phyloP scores from a whole-genome alignment of 1,140 invertebrate species.

The Meloidogyne hapla region DNA sequence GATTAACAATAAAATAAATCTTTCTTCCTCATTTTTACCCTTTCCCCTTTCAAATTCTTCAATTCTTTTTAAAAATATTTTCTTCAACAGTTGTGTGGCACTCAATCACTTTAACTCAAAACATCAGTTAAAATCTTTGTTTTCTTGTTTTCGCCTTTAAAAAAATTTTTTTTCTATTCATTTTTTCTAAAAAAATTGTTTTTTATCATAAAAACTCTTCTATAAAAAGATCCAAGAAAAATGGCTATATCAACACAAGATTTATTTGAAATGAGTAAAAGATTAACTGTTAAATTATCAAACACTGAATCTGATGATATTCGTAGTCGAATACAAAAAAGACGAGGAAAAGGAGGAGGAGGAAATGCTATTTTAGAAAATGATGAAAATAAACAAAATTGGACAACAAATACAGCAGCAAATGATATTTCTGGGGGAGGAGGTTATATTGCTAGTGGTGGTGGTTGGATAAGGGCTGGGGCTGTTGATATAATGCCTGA shows the following conservation, averaged over 20 bases:
- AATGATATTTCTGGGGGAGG: neutral
- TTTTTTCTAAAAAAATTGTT: neutral
- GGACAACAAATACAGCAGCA: constrained; percentile 1
- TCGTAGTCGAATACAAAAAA: neutral
- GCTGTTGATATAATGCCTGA: constrained; percentile 2
- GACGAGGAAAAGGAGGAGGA: constrained; percentile 6
- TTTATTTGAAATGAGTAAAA: constrained; percentile 41
- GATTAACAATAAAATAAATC: neutral
- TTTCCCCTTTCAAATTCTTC: neutral
- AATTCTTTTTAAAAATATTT: too few species aligned
- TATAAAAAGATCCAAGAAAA: constrained; percentile 15
- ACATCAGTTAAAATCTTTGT: neutral
- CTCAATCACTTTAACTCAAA: neutral
- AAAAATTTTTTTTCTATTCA: constrained; percentile 19
- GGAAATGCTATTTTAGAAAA: constrained; percentile 4
- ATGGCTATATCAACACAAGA: constrained; percentile 18
- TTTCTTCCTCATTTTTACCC: neutral
- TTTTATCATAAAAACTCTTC: neutral
- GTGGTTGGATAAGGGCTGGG: neutral
- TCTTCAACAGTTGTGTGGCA: neutral
- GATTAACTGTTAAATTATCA: constrained; percentile 12
- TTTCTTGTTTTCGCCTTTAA: neutral
- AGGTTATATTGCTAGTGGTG: neutral
- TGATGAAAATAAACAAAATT: neutral
- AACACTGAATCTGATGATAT: neutral